phyloP scores from a whole-genome alignment of 2,113 vertebrate genomes.

The Ornithorhynchus anatinus region DNA sequence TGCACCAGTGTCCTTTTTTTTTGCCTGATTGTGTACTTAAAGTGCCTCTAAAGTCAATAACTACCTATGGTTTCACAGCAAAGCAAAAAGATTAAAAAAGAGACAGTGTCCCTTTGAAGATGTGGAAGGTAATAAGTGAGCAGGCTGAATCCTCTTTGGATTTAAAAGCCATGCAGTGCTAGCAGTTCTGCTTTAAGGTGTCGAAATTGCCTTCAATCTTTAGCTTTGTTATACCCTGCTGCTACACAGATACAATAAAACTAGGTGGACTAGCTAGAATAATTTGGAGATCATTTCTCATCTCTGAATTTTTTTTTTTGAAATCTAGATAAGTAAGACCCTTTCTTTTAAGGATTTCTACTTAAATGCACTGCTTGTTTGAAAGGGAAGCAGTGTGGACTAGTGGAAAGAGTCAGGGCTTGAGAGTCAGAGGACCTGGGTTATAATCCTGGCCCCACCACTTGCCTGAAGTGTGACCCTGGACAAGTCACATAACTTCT shows the following conservation, averaged over 20 bases:
- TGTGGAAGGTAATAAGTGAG: constrained; percentile 72
- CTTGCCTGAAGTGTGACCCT: too few species aligned
- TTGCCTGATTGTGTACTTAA: constrained; percentile 65
- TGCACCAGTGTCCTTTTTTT: constrained; percentile 42
- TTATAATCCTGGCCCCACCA: too few species aligned
- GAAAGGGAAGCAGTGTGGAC: too few species aligned
- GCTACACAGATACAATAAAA: constrained; percentile 48
- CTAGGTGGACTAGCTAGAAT: constrained; percentile 37
- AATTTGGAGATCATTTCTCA: constrained; percentile 51
- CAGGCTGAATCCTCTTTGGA: constrained; percentile 73
- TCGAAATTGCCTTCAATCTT: constrained; percentile 77
- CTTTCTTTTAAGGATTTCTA: constrained; percentile 33
- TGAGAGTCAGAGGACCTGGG: too few species aligned
- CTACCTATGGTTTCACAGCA: constrained; percentile 67
- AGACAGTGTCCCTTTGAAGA: constrained; percentile 73
- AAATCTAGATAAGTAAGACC: constrained; percentile 52
- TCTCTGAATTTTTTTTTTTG: constrained; percentile 43
- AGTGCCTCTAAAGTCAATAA: constrained; percentile 71
- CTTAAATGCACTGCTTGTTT: constrained; percentile 12
- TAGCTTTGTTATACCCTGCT: constrained; percentile 67
- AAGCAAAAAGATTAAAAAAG: constrained; percentile 70
- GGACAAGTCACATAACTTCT: too few species aligned
- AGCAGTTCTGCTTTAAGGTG: constrained; percentile 67
- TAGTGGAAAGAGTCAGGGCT: too few species aligned
- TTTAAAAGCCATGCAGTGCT: constrained; percentile 65